These are phyloP conservation scores for Fulica atra DNA, from an alignment of 2,113 vertebrate species.

Conservation along the genomic window DNA sequence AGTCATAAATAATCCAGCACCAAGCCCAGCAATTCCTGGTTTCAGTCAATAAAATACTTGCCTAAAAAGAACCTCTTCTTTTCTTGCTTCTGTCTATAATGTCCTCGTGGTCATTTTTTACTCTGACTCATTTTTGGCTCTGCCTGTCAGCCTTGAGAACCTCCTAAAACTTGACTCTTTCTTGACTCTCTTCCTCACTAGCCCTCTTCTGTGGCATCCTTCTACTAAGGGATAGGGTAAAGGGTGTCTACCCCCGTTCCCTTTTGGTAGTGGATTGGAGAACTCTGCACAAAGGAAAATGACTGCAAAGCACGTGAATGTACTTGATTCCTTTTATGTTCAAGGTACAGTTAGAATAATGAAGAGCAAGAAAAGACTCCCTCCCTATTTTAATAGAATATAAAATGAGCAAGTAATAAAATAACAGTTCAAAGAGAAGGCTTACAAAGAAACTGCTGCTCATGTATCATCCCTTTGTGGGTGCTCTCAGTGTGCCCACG, in stretches of 20 bases:
- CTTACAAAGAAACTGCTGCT: not conserved
- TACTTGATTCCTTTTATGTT: not conserved
- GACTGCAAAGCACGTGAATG: rapidly evolving
- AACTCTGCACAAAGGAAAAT: not conserved
- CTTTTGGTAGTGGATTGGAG: not conserved
- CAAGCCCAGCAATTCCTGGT: not conserved
- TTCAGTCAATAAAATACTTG: not conserved
- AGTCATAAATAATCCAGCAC: not conserved
- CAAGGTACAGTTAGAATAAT: not conserved
- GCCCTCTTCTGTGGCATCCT: not conserved
- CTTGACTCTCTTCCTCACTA: not conserved
- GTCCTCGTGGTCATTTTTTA: not conserved
- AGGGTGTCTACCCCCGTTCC: not conserved
- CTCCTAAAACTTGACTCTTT: not conserved
- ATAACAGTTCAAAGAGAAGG: not conserved
- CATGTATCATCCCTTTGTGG: not conserved
- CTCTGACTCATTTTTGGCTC: not conserved
- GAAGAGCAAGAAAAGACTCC: not conserved
- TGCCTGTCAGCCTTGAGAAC: not conserved
- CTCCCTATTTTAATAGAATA: not conserved
- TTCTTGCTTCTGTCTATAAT: not conserved
- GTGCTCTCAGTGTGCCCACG: not conserved
- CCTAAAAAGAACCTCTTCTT: not conserved
- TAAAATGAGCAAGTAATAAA: not conserved
- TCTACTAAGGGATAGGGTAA: no score